A percentile compares a stretch with the other conserved stretches of the same genome.
Conservation (phyloP, 64 coral and sea anemone genomes). For the Orbicella faveolata region DNA sequence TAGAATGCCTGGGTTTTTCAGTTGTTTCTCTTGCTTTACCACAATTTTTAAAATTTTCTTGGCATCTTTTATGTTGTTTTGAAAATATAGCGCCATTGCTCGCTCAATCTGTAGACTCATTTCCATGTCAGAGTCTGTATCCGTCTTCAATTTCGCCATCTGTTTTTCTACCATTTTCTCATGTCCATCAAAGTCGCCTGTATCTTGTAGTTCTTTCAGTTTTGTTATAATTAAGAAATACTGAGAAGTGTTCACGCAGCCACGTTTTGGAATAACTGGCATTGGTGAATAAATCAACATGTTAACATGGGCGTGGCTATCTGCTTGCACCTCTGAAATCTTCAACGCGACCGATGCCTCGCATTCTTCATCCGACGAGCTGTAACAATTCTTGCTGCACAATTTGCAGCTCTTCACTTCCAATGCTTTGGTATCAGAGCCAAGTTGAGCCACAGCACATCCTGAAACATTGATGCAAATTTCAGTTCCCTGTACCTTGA, state of each 20-base stretch:
- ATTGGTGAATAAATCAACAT: background rate
- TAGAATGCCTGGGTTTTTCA: background rate
- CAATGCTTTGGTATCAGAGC: background rate
- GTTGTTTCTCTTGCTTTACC: background rate
- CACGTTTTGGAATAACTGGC: background rate
- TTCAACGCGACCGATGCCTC: too few species aligned
- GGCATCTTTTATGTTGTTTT: background rate
- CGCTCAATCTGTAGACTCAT: background rate
- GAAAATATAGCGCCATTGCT: background rate
- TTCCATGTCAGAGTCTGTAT: background rate
- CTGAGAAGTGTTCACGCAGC: background rate
- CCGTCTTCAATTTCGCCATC: background rate
- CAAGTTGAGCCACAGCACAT: background rate
- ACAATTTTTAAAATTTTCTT: background rate
- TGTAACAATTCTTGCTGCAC: background rate
- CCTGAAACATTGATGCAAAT: background rate
- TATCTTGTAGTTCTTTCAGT: background rate
- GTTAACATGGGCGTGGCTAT: too few species aligned
- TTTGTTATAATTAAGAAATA: background rate
- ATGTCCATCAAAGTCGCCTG: background rate
- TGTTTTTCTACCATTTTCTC: background rate
- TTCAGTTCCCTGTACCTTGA: background rate
- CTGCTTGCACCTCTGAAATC: too few species aligned
- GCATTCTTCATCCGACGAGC: too few species aligned
- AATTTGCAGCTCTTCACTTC: background rate